phyloP scores from a whole-genome alignment of 2,888 invertebrate species.

The Rugalucina vietnamica region DNA sequence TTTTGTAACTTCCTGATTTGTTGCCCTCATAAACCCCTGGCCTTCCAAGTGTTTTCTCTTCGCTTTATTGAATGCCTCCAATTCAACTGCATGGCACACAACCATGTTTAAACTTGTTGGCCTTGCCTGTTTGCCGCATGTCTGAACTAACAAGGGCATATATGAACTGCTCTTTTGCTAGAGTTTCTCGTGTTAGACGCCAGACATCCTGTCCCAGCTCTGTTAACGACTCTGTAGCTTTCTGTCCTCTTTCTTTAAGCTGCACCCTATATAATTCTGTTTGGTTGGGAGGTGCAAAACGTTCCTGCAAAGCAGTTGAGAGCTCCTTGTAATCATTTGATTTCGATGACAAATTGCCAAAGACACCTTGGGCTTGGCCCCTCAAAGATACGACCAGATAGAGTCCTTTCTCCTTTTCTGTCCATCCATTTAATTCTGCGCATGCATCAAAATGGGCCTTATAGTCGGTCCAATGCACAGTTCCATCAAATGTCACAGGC shows the following conservation, averaged over 20 bases:
- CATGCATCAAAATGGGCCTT: slow-evolving; percentile 29
- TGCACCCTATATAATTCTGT: slow-evolving; percentile 17
- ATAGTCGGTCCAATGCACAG: slow-evolving; percentile 22
- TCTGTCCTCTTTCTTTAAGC: not conserved
- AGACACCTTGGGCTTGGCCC: slow-evolving; percentile 28
- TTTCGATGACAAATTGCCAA: slow-evolving; percentile 10
- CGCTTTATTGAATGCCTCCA: too few relatives aligned
- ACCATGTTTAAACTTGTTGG: not conserved
- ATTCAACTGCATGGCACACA: not conserved
- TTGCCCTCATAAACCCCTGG: too few relatives aligned
- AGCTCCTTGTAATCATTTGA: not conserved
- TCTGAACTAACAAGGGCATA: too few relatives aligned
- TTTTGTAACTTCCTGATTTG: too few relatives aligned
- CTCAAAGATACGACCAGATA: slow-evolving; percentile 27
- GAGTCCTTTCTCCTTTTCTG: slow-evolving; percentile 13
- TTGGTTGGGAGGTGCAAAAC: slow-evolving; percentile 29
- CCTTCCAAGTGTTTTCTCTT: too few relatives aligned
- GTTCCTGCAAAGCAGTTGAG: slow-evolving; percentile 13
- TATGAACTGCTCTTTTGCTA: too few relatives aligned
- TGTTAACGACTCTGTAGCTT: too few relatives aligned
- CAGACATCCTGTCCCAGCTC: too few relatives aligned
- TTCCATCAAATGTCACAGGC: slow-evolving; percentile 35
- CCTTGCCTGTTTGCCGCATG: not conserved
- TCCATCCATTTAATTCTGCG: slow-evolving; percentile 25
- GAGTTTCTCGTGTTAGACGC: too few relatives aligned